These are phyloP conservation scores for Lepas anatifera DNA, from an alignment of 2,888 invertebrate genomes.

Conservation along the genomic window DNA sequence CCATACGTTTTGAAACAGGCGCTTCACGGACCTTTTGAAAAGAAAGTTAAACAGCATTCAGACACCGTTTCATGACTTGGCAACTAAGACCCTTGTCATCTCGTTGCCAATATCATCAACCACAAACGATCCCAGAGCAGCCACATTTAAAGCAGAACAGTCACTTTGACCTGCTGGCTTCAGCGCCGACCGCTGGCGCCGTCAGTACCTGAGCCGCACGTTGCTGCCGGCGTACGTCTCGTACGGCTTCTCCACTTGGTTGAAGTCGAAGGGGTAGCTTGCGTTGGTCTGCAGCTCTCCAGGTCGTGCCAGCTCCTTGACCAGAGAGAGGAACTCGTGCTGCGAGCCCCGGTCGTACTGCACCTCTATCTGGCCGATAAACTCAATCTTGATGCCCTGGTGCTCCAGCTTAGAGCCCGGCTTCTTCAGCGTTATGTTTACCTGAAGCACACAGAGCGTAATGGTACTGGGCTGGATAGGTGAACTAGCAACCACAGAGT, in stretches of 20 bases:
- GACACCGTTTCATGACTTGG: too few species aligned
- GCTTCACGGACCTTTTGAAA: too few species aligned
- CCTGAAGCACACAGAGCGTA: too few species aligned
- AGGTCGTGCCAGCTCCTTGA: conserved; percentile 90
- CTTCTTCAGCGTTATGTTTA: conserved; percentile 87
- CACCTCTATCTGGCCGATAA: conserved; percentile 94
- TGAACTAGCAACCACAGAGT: too few species aligned
- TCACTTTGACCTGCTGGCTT: too few species aligned
- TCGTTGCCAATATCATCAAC: too few species aligned
- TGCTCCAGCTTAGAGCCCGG: conserved; percentile 93
- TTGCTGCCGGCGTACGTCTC: conserved; percentile 97
- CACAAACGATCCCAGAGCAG: too few species aligned
- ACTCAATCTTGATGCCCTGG: conserved; percentile 98
- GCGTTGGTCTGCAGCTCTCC: conserved; percentile 91
- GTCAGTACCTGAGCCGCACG: conserved; percentile 60
- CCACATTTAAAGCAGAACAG: too few species aligned
- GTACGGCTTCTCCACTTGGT: conserved; percentile 97
- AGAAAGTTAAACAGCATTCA: too few species aligned
- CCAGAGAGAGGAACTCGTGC: conserved; percentile 92
- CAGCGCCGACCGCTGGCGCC: not conserved
- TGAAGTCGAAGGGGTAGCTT: conserved; percentile 92
- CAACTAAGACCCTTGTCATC: too few species aligned
- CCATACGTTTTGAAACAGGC: too few species aligned
- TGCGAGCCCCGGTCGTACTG: conserved; percentile 98
- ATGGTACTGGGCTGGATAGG: too few species aligned